phyloP scores from a whole-genome alignment of 2,113 vertebrate genomes.

The Microcebus tavaratra region DNA sequence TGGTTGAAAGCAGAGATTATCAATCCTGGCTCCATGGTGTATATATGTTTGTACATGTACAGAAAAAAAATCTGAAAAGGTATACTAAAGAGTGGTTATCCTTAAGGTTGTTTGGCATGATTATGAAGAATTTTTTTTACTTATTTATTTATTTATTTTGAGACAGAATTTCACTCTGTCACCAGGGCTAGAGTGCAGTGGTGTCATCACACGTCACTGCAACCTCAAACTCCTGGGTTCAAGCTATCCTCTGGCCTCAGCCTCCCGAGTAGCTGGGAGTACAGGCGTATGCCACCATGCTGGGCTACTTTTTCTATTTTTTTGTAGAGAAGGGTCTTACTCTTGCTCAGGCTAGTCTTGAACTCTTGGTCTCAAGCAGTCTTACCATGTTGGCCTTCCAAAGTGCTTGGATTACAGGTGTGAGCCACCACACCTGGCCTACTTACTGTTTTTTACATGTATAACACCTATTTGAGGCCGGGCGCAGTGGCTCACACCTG shows the following conservation, averaged over 20 bases:
- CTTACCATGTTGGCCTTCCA: not conserved
- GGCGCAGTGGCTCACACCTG: too few species aligned
- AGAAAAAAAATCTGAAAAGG: not conserved
- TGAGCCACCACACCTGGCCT: not conserved
- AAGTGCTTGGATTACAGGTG: too few species aligned
- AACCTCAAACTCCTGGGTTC: not conserved
- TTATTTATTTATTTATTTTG: not conserved
- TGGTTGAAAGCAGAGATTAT: conserved; percentile 11
- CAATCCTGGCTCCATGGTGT: not conserved
- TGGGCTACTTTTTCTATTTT: too few species aligned
- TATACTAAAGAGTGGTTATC: not conserved
- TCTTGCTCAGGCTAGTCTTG: not conserved
- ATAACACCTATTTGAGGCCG: not conserved
- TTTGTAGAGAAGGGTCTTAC: too few species aligned
- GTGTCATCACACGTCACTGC: not conserved
- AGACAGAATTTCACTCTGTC: too few species aligned
- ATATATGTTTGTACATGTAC: not conserved
- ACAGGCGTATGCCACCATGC: too few species aligned
- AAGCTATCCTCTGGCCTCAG: not conserved
- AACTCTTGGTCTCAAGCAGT: not conserved
- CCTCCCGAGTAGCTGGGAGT: not conserved
- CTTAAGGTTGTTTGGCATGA: not conserved
- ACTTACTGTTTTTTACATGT: not conserved
- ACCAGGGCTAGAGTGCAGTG: not conserved
- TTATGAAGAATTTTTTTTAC: not conserved